Evolutionary conservation across 2,888 invertebrate genomes (phyloP), one percentile per base, ranked within the genome.

Genomic region (Melieria picta): DNA sequence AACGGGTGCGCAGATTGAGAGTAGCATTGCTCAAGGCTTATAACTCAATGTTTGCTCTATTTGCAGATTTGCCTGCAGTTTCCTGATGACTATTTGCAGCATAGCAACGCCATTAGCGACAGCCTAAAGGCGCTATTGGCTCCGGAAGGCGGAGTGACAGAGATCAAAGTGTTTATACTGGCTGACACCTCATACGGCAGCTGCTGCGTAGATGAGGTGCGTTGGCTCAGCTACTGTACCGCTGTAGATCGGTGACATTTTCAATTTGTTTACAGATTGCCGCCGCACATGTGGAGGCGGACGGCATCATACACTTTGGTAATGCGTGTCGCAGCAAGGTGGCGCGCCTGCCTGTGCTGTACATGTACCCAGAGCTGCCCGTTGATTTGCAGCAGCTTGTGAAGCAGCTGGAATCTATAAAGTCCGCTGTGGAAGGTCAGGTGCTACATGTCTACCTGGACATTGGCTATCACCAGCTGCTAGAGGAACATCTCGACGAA

Each of bases 171-270:
- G 2, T 97, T 93, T 80, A 92, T 97, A 79, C 88, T 98, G 69
- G 97, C 94, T 4, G 97, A 98, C 81, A 96, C 96, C 7, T 93
- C 96, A 0, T 97, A 96, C 86, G 96, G 95, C 77, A 96, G 94
- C 90, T 93, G 82, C 74, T 82, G 90, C 87, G 87, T 84, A 10
- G 84, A 85, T 75, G 85, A 85, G 71, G 82, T 82, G 75, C 60
- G 48, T 57, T 9, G 4, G 30, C 16, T 3, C 11, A 52, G 7
- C 1, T 30, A 65, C 5, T 13, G 11, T 1, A 4, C 42, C 7
- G 5, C 45, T 1, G 0, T 13, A 13, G 4, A 55, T 10, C 2
- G 16, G 55, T 13, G 7, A 11, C 3, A 11, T 7, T 5, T 4
- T 50, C 7, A 43, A 55, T 56, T 62, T 52, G n/a, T 52, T 65